Percentiles rank a stretch among this genome's conserved stretches.
phyloP scores from a whole-genome alignment of 2,888 invertebrate species.

The Oeneis ivallda region DNA sequence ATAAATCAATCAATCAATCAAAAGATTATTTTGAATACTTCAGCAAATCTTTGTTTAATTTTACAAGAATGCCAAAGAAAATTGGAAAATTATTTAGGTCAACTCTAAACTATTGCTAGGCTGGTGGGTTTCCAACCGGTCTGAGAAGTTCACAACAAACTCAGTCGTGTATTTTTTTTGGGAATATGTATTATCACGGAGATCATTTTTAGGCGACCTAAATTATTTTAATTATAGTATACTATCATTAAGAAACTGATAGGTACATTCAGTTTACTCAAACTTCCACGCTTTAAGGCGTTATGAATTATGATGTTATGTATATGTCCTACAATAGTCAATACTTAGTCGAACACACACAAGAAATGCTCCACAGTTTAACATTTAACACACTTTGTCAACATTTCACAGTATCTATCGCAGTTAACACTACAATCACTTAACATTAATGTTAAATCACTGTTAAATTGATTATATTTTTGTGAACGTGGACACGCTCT shows the following conservation, averaged over 20 bases:
- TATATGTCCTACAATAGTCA: neutral
- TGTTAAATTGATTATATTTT: conserved; percentile 24
- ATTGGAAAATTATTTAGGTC: no score
- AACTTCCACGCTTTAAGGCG: conserved; percentile 13
- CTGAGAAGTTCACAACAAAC: no score
- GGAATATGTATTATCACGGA: neutral
- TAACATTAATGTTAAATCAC: conserved; percentile 24
- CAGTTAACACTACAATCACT: conserved; percentile 6
- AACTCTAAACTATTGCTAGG: no score
- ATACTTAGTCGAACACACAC: conserved; percentile 11
- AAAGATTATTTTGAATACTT: no score
- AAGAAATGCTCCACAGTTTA: neutral
- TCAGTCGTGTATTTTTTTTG: no score
- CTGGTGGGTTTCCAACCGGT: no score
- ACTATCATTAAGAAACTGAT: conserved; percentile 9
- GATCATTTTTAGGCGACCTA: neutral
- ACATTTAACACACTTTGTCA: conserved; percentile 3
- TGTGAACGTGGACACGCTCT: conserved; percentile 30
- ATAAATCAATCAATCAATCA: no score
- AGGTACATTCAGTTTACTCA: neutral
- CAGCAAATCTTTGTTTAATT: no score
- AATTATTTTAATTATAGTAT: neutral
- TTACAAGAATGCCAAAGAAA: no score
- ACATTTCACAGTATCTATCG: neutral
- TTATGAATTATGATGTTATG: neutral